Evolutionary conservation across 2,797 vertebrate genomes (phyloP), one percentile per base, ranked within the genome.

Genomic region (Sciurus vulgaris): DNA sequence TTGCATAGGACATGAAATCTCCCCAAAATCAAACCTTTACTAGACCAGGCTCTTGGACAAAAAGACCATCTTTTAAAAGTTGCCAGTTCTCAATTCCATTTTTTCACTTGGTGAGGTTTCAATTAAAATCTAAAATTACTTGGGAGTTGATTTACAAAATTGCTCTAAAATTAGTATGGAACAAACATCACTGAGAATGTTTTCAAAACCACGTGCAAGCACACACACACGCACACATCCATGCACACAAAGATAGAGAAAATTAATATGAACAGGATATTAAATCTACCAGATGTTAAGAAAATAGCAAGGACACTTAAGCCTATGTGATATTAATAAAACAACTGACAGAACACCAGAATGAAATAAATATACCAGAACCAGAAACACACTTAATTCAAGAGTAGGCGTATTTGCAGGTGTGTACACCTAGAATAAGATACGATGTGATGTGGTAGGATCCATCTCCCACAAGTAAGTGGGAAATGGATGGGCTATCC

Each of bases 121-220:
- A 87, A 63, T 79, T 94, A 90, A 92, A 95, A 88, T 59, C 35
- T 47, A 70, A 91, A 95, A 84, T 56, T 47, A 38, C 51, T 59
- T 79, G 4, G 59, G 11, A 70, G 22, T 67, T 44, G 61, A 5
- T 56, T 93, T 86, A 86, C 17, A 56, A 76, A 91, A 59, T 56
- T 59, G 44, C 76, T 73, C 74, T 82, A 77, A 93, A 77, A 77
- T 44, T 49, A n/a, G 13, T 79, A 47, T n/a, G 13, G 63, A 61
- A 83, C 47, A 78, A 61, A 61, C 30, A 69, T 56, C 24, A 65
- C 35, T 76, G 38, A 88, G 22, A 93, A 76, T 72, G 26, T 69
- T 41, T 93, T 89, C 72, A 91, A 89, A 86, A 5, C 3, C 33
- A 90, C 18, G 41, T 72, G 20, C 54, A 56, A 1, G 65, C 6